phyloP scores from a whole-genome alignment of 2,113 vertebrate genomes.

The Salvator merianae region DNA sequence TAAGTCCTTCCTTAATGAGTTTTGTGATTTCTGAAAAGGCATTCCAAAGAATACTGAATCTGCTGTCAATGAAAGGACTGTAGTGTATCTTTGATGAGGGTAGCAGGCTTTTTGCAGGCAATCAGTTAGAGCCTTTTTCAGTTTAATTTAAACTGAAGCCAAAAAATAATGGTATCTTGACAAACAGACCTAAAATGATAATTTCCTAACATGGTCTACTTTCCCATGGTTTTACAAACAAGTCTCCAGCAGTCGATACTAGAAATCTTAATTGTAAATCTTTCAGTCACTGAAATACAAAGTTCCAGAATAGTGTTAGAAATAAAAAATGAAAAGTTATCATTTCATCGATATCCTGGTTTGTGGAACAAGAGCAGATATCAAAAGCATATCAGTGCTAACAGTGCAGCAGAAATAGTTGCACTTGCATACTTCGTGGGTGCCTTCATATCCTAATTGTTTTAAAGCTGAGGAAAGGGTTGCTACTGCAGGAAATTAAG shows the following conservation, averaged over 20 bases:
- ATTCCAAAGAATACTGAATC: background rate
- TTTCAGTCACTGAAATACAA: background rate
- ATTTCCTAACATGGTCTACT: background rate
- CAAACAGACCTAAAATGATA: background rate
- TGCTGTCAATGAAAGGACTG: background rate
- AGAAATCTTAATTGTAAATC: background rate
- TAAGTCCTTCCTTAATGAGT: background rate
- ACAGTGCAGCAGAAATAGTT: too few species aligned
- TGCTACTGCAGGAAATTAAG: too few species aligned
- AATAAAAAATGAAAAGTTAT: conserved; percentile 19
- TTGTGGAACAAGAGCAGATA: conserved; percentile 16
- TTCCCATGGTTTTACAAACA: background rate
- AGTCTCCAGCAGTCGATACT: background rate
- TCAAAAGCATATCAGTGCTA: conserved; percentile 20
- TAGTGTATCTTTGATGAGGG: background rate
- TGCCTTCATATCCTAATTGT: too few species aligned
- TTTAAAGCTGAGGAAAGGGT: too few species aligned
- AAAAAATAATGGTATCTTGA: background rate
- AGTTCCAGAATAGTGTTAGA: background rate
- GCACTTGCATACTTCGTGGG: too few species aligned
- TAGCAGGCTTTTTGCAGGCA: background rate
- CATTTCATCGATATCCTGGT: conserved; percentile 4
- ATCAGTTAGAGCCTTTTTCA: background rate
- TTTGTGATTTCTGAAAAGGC: background rate
- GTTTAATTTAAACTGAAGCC: background rate